Evolutionary conservation across 2,797 vertebrate genomes (phyloP), one percentile per base, ranked within the genome.

Genomic region (Enteromius viviparus): DNA sequence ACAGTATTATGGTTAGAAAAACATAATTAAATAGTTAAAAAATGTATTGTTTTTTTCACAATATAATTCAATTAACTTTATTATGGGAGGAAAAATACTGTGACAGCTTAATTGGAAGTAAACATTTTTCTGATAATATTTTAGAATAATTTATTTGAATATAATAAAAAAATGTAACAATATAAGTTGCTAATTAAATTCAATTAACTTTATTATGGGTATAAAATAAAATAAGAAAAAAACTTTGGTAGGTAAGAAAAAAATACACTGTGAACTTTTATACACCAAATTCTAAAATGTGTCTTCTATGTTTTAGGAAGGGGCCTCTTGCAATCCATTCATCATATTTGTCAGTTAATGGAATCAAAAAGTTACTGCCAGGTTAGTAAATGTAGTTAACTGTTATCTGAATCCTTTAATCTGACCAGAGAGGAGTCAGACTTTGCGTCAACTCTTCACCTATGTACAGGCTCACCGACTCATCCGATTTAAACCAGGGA

Each of bases 381-480:
- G n/a, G 37, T 62, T 76, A 37, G 23, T 76, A 42, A 76, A 76
- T 19, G 37, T 26, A 70, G 34, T 32, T 26, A 45, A 60, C 26
- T 7, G 42, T 51, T 47, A 15, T n/a, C 11, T 29, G 40, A 34
- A 64, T 23, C 21, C 47, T 68, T 68, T 53, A 79, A 68, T 68
- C 47, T 26, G 45, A 4, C 29, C 77, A 68, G 23, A 53, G 21
- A 23, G 19, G 32, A 79, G 77, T 2, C 47, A 79, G 64, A 14
- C 21, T 79, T 68, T 79, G 60, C 60, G 34, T 23, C 58, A 78
- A 64, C 42, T 78, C 14, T 78, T 78, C 19, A 78, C 26, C 17
- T 78, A 66, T 58, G 51, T 29, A 70, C 32, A 34, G n/a, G 5
- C 80, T 78, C 77, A 81, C 34, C 23, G 21, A 29, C 58, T 62